A percentile compares a stretch with the other conserved stretches of the same genome.
Conservation (phyloP, 2,797 vertebrate species). For the Sebastes vulpes region DNA sequence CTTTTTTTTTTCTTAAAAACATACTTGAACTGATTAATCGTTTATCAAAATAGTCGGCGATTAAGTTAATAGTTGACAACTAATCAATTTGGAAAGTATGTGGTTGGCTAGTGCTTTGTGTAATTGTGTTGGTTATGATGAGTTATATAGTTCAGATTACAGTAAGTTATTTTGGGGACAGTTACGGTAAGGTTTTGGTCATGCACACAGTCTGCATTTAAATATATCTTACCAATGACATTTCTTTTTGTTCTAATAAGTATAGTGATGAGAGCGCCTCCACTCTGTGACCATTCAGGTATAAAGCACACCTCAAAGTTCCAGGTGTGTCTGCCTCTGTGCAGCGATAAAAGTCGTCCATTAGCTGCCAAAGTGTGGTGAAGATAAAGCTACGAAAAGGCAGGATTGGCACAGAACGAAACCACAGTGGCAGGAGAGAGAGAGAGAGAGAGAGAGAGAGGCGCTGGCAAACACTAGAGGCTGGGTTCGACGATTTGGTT, state of each 20-base stretch:
- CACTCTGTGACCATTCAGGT: not conserved
- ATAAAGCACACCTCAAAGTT: conserved; percentile 24
- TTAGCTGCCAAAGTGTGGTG: conserved; percentile 43
- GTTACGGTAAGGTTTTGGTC: not conserved
- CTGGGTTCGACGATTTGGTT: conserved; percentile 58
- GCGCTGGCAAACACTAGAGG: conserved; percentile 43
- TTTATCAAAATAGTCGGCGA: too few species aligned
- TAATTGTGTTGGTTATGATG: not conserved
- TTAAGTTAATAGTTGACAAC: too few species aligned
- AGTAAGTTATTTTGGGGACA: not conserved
- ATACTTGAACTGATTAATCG: too few species aligned
- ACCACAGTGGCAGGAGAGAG: conserved; percentile 35
- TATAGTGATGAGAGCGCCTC: not conserved
- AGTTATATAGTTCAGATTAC: too few species aligned
- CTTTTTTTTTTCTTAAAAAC: too few species aligned
- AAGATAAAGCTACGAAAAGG: conserved; percentile 28
- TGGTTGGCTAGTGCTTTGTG: not conserved
- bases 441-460: conserved; percentile 27
- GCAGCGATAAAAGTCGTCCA: conserved; percentile 47
- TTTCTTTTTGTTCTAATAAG: not conserved
- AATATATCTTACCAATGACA: not conserved
- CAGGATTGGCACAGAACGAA: conserved; percentile 40
- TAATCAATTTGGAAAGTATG: not conserved
- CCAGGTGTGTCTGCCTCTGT: conserved; percentile 38
- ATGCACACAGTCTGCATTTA: not conserved